Conservation (phyloP, 2,113 vertebrate species). For the Tragelaphus scriptus region DNA sequence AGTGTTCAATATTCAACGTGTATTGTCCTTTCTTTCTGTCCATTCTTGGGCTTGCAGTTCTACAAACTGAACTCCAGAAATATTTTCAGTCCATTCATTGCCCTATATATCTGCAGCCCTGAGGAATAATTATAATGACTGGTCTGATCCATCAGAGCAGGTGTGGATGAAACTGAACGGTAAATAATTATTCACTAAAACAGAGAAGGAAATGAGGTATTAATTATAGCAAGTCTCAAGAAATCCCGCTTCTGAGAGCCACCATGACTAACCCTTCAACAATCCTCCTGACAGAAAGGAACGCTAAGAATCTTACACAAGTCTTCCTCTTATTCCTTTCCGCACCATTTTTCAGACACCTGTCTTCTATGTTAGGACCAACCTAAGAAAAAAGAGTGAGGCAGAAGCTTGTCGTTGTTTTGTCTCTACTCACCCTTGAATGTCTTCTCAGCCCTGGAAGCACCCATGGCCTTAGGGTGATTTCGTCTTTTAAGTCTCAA, state of each 20-base stretch:
- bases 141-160: neutral
- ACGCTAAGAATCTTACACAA: neutral
- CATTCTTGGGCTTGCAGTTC: conserved; percentile 2
- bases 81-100: neutral
- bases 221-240: conserved; percentile 3
- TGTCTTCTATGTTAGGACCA: neutral
- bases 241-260: neutral
- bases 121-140: conserved; percentile 25
- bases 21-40: conserved; percentile 48
- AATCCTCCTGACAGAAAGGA: neutral
- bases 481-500: neutral
- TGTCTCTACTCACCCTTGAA: neutral
- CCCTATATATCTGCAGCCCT: conserved; percentile 46
- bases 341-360: neutral
- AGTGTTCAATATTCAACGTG: neutral
- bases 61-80: neutral
- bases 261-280: neutral
- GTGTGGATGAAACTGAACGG: conserved; percentile 34
- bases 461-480: neutral
- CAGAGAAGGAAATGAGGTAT: conserved; percentile 7
- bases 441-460: neutral
- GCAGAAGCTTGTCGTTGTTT: neutral
- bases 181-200: conserved; percentile 32
- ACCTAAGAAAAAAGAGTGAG: neutral
- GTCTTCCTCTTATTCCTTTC: neutral